phyloP scores from a whole-genome alignment of 2,797 vertebrate species.

The Rhinoraja longicauda region DNA sequence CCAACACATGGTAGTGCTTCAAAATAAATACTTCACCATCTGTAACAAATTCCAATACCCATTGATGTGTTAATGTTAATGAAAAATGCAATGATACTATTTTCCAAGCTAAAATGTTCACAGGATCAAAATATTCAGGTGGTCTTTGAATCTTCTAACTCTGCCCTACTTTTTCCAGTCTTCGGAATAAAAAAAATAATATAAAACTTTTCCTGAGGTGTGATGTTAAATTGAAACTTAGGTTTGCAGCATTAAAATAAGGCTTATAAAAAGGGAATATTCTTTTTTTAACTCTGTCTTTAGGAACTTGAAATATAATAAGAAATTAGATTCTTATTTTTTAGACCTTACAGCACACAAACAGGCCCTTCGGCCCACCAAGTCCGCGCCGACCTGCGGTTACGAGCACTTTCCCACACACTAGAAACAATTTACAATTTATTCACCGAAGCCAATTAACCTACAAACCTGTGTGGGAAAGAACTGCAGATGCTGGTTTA shows the following conservation, averaged over 20 bases:
- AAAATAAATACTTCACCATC: background rate
- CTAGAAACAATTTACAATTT: no score
- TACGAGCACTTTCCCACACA: no score
- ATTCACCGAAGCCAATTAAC: no score
- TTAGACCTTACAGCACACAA: no score
- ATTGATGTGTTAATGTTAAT: background rate
- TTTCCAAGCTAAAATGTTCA: background rate
- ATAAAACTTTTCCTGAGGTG: background rate
- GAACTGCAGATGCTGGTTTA: no score
- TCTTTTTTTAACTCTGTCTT: background rate
- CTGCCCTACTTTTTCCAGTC: background rate
- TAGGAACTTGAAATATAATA: background rate
- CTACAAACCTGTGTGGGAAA: no score
- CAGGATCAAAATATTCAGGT: background rate
- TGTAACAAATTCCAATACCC: background rate
- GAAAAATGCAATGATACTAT: background rate
- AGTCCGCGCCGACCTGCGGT: no score
- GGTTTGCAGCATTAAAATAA: background rate
- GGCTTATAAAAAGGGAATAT: background rate
- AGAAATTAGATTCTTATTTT: background rate
- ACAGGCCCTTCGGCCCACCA: no score
- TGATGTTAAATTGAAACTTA: background rate
- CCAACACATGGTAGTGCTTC: background rate
- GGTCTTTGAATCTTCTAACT: background rate
- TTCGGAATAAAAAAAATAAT: background rate